Conservation (phyloP, 2,113 vertebrate species). For the Petromus typicus region DNA sequence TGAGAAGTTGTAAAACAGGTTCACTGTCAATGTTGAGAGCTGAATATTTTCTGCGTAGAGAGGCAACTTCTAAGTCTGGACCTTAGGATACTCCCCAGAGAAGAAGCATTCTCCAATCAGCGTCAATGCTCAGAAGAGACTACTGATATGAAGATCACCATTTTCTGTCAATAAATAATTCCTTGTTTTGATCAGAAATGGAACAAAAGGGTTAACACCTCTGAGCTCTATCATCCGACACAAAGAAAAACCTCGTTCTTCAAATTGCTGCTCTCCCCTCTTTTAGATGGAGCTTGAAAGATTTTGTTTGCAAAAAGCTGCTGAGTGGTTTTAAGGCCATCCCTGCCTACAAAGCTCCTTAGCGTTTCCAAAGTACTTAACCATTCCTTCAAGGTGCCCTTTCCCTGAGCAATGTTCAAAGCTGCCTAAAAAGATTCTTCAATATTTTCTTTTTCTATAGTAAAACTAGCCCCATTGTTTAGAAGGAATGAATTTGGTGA, state of each 20-base stretch:
- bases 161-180: slow-evolving; percentile 71
- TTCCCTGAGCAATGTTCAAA: slow-evolving; percentile 73
- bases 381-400: slow-evolving; percentile 15
- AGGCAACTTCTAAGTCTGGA: slow-evolving; percentile 71
- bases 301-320: slow-evolving; percentile 69
- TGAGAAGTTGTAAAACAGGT: slow-evolving; percentile 71
- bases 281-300: slow-evolving; percentile 71
- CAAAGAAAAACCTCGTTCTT: slow-evolving; percentile 60
- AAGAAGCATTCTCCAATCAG: slow-evolving; percentile 66
- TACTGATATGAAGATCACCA: slow-evolving; percentile 66
- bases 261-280: slow-evolving; percentile 48
- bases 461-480: slow-evolving; percentile 73
- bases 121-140: not conserved
- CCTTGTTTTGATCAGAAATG: slow-evolving; percentile 69
- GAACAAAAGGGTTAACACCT: slow-evolving; percentile 49
- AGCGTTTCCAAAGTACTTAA: slow-evolving; percentile 69
- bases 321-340: slow-evolving; percentile 47
- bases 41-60: slow-evolving; percentile 60
- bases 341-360: slow-evolving; percentile 43
- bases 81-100: slow-evolving; percentile 56
- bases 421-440: slow-evolving; percentile 58
- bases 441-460: slow-evolving; percentile 63
- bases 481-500: slow-evolving; percentile 58
- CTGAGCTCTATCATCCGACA: slow-evolving; percentile 67
- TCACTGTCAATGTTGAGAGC: slow-evolving; percentile 70